Evolutionary conservation across 2,113 vertebrate genomes (phyloP).

Genomic region (Drymodes brunneopygia): DNA sequence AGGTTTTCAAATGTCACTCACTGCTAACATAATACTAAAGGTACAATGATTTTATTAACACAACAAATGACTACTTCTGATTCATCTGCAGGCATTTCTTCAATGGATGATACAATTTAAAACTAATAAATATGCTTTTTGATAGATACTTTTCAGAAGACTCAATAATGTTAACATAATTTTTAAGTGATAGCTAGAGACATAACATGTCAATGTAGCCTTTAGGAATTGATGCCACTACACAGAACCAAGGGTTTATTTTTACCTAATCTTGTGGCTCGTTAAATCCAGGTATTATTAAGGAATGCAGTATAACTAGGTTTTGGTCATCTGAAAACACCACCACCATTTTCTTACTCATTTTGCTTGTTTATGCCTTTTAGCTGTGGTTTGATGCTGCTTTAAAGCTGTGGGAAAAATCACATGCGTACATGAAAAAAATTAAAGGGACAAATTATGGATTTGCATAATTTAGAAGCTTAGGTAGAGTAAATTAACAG

Average conservation of each 20-base stretch:
- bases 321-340: background rate
- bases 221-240: background rate
- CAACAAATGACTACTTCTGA: background rate
- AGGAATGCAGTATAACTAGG: background rate
- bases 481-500: background rate
- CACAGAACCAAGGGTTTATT: background rate
- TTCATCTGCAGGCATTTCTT: background rate
- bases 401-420: background rate
- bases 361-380: background rate
- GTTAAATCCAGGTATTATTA: background rate
- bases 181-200: background rate
- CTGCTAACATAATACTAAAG: background rate
- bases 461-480: background rate
- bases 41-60: background rate
- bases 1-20: background rate
- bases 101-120: background rate
- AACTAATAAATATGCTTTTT: background rate
- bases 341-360: background rate
- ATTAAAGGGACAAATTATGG: slow-evolving; percentile 2
- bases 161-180: background rate
- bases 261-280: background rate
- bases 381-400: background rate
- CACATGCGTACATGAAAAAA: background rate
- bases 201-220: background rate
- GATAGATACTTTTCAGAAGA: background rate